These are phyloP conservation scores for Ptychadena robeensis DNA, from an alignment of 2,797 vertebrate species.

Conservation along the genomic window DNA sequence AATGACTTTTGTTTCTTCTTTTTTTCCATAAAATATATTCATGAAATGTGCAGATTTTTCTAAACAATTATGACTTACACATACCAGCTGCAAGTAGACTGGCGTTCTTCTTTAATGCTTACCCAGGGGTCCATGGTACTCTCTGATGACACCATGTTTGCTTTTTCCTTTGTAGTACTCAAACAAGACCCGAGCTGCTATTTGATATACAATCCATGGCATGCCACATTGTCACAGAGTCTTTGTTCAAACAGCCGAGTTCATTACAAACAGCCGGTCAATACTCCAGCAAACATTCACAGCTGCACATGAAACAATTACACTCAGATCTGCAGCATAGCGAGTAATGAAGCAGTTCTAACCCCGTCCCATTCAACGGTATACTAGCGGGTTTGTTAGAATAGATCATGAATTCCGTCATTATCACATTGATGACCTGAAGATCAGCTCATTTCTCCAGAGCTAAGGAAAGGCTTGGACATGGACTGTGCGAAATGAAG, in stretches of 20 bases:
- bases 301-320: neutral
- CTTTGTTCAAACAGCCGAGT: neutral
- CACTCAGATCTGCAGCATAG: slow-evolving; percentile 2
- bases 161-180: neutral
- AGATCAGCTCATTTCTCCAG: no score
- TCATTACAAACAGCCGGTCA: slow-evolving; percentile 11
- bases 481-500: neutral
- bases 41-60: no score
- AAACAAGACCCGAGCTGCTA: neutral
- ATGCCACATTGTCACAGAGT: neutral
- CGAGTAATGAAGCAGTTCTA: neutral
- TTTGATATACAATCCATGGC: neutral
- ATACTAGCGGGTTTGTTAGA: slow-evolving; percentile 7
- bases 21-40: no score
- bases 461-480: neutral
- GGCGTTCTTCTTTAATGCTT: neutral
- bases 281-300: slow-evolving; percentile 1
- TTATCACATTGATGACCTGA: neutral
- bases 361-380: neutral
- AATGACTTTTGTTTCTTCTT: no score
- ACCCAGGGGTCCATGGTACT: neutral
- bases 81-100: neutral
- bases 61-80: no score
- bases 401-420: neutral
- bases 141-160: neutral